Conservation (phyloP, 2,888 invertebrate species). For the Acrobasis repandana region DNA sequence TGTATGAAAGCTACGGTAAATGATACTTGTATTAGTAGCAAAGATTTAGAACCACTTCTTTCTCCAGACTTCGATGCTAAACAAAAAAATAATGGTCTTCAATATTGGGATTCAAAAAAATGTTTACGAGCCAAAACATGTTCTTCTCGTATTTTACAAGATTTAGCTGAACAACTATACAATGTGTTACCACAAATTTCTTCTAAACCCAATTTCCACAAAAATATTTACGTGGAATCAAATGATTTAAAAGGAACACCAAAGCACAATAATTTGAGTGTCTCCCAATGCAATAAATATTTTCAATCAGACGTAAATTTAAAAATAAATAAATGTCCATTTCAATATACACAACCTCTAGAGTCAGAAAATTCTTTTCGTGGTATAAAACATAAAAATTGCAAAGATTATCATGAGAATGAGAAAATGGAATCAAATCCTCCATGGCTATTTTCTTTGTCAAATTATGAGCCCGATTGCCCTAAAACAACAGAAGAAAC, state of each 20-base stretch:
- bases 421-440: not conserved
- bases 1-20: conserved; percentile 2
- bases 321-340: not conserved
- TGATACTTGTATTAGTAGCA: not conserved
- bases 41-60: not conserved
- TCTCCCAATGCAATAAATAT: not conserved
- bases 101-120: not conserved
- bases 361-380: not conserved
- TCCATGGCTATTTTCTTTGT: not conserved
- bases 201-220: not conserved
- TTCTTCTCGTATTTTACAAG: not conserved
- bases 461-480: not conserved
- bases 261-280: not conserved
- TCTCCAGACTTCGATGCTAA: not conserved
- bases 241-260: not conserved
- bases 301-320: not conserved
- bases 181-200: not conserved
- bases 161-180: not conserved
- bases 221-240: not conserved
- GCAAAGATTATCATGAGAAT: not conserved
- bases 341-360: not conserved
- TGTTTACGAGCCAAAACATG: not conserved
- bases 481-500: not conserved
- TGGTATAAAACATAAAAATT: not conserved
- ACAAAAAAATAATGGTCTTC: not conserved